Conservation (phyloP, 2,797 vertebrate species). For the Streptopelia turtur region DNA sequence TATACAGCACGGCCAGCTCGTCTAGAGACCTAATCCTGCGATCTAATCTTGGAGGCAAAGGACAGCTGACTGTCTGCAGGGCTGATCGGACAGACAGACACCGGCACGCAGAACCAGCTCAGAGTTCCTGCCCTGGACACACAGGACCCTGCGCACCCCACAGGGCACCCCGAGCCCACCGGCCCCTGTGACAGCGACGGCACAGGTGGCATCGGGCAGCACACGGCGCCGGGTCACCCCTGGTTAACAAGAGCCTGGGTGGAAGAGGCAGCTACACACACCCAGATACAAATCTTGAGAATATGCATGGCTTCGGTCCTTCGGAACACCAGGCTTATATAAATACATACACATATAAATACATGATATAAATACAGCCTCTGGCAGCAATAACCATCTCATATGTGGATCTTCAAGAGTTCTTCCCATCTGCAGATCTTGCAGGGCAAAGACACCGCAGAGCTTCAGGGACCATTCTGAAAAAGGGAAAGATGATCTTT, state of each 20-base stretch:
- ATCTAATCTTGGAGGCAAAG: slow-evolving; percentile 34
- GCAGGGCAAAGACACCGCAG: not conserved
- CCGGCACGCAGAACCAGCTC: not conserved
- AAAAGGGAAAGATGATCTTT: not conserved
- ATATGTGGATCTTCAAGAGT: not conserved
- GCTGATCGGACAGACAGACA: not conserved
- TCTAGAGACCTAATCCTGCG: slow-evolving; percentile 1
- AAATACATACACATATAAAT: slow-evolving; percentile 6
- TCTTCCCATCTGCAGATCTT: not conserved
- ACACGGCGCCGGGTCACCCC: not conserved
- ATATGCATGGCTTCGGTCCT: not conserved
- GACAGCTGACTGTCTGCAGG: slow-evolving; percentile 10
- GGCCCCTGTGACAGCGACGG: rapidly evolving
- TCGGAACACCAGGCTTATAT: not conserved
- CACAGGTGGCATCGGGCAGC: not conserved
- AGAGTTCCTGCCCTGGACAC: not conserved
- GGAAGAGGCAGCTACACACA: not conserved
- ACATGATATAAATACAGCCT: not conserved
- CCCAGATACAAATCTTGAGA: not conserved
- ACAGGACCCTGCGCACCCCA: not conserved
- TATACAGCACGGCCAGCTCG: not conserved
- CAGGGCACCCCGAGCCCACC: not conserved
- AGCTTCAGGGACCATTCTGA: slow-evolving; percentile 2
- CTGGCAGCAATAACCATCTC: not conserved
- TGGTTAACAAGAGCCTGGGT: not conserved